These are phyloP conservation scores for Pycnonotus jocosus DNA, from an alignment of 2,113 vertebrate genomes.

Conservation along the genomic window DNA sequence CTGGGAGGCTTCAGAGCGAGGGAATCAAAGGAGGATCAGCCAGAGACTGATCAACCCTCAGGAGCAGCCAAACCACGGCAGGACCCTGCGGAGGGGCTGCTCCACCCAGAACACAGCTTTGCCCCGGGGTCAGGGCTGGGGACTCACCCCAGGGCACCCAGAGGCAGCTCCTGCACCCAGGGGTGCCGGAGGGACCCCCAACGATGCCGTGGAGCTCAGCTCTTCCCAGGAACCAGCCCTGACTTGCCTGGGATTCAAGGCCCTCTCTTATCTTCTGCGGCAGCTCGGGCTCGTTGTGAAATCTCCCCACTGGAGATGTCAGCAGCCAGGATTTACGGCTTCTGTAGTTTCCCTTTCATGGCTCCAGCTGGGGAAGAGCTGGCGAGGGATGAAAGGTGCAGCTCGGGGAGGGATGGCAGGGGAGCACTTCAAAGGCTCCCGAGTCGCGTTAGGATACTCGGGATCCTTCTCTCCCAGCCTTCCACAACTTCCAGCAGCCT, in stretches of 20 bases:
- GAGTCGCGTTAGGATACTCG: background rate
- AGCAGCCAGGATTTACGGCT: slow-evolving; percentile 37
- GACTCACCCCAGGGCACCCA: background rate
- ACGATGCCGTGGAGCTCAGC: slow-evolving; percentile 36
- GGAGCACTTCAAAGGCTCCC: slow-evolving; percentile 73
- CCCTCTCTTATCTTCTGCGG: slow-evolving; percentile 26
- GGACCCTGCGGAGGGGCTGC: background rate
- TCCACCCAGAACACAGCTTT: background rate
- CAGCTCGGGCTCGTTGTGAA: slow-evolving; percentile 32
- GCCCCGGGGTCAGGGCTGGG: background rate
- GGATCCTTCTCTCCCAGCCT: slow-evolving; percentile 63
- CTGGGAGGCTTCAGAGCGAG: background rate
- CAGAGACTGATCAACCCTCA: background rate
- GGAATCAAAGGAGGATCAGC: background rate
- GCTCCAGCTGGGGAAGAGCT: slow-evolving; percentile 66
- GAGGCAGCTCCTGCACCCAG: background rate
- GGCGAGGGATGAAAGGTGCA: slow-evolving; percentile 74
- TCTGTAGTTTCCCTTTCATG: slow-evolving; percentile 67
- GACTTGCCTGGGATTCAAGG: slow-evolving; percentile 13
- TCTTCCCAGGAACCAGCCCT: background rate
- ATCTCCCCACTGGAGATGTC: slow-evolving; percentile 40
- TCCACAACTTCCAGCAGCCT: slow-evolving; percentile 40
- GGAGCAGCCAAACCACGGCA: background rate
- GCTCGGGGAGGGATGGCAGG: slow-evolving; percentile 67
- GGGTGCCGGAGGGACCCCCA: slow-evolving; percentile 29